These are phyloP conservation scores for Sinonovacula constricta DNA, from an alignment of 1,140 invertebrate species.

Conservation along the genomic window DNA sequence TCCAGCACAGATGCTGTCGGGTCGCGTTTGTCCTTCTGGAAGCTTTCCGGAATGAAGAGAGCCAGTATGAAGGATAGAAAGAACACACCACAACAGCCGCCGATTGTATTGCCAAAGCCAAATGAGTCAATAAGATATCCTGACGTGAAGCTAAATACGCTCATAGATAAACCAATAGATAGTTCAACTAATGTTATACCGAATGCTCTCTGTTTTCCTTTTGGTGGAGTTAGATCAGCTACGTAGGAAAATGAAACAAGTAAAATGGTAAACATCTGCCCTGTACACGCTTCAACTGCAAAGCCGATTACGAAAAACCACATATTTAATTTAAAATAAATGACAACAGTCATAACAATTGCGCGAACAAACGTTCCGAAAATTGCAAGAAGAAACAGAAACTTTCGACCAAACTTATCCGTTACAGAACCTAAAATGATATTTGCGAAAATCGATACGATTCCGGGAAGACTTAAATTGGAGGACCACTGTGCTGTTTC, in stretches of 20 bases:
- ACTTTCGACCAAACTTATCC: conserved; percentile 48
- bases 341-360: conserved; percentile 10
- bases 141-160: conserved; percentile 30
- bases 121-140: conserved; percentile 38
- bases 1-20: conserved; percentile 1
- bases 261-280: conserved; percentile 43
- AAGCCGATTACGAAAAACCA: conserved; percentile 30
- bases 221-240: conserved; percentile 30
- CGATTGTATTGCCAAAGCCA: conserved; percentile 37
- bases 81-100: conserved; percentile 5
- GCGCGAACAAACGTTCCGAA: conserved; percentile 37
- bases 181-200: conserved; percentile 46
- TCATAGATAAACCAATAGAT: conserved; percentile 21
- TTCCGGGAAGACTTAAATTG: conserved; percentile 23
- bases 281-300: conserved; percentile 28
- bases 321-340: conserved; percentile 36
- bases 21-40: conserved; percentile 14
- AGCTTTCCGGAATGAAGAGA: conserved; percentile 38
- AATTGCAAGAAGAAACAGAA: conserved; percentile 35
- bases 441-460: conserved; percentile 37
- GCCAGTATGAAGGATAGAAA: not conserved
- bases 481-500: conserved; percentile 24
- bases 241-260: conserved; percentile 44
- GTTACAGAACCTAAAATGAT: conserved; percentile 41
- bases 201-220: conserved; percentile 30